phyloP scores from a whole-genome alignment of 2,797 vertebrate genomes.

The Sorex maritimensis region DNA sequence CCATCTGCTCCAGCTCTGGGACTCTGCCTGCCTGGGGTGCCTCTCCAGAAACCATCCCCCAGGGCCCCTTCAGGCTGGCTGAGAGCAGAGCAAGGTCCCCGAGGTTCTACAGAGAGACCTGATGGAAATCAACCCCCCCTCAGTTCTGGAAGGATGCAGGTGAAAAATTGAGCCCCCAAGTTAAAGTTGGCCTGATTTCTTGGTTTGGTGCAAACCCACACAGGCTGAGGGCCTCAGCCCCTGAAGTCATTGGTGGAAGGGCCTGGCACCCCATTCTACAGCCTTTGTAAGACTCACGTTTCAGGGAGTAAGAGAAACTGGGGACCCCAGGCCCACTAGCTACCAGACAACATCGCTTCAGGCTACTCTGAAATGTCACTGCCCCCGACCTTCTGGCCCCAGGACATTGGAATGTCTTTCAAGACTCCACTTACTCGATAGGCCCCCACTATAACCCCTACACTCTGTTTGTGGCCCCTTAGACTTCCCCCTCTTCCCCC shows the following conservation, averaged over 20 bases:
- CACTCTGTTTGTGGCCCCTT: background rate
- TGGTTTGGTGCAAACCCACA: slow-evolving; percentile 1
- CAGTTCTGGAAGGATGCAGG: background rate
- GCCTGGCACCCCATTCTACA: background rate
- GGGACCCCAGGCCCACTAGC: background rate
- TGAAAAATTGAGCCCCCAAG: background rate
- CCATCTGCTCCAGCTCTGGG: slow-evolving; percentile 39
- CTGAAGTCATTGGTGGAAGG: slow-evolving; percentile 25
- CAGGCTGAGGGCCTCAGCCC: background rate
- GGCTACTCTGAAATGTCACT: background rate
- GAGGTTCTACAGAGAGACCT: slow-evolving; percentile 3
- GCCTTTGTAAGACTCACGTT: background rate
- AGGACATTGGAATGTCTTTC: background rate
- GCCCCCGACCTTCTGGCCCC: background rate
- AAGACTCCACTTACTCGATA: background rate
- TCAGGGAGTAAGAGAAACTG: background rate
- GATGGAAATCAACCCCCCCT: background rate
- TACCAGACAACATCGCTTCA: background rate
- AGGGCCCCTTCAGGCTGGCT: background rate
- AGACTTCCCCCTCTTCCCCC: background rate
- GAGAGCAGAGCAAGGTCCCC: background rate
- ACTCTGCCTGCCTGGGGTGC: background rate
- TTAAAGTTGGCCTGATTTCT: background rate
- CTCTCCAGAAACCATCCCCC: background rate
- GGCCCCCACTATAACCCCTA: background rate